Conservation (phyloP, 2,888 invertebrate species). For the Drosophila melanosoma region DNA sequence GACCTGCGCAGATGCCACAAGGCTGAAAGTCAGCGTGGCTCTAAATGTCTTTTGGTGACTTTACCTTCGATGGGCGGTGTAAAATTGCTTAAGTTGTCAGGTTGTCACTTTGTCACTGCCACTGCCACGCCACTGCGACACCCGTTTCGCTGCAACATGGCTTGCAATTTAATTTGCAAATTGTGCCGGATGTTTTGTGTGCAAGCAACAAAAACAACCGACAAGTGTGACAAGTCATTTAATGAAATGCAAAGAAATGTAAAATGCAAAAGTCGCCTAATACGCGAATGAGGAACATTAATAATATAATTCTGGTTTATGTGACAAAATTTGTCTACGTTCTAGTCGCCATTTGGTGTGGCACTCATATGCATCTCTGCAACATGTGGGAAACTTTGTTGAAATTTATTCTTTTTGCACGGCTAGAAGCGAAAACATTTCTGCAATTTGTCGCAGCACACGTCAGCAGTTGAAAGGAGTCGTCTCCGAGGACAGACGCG, state of each 20-base stretch:
- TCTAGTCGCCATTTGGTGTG: neutral
- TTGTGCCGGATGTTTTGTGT: conserved; percentile 43
- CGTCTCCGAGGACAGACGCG: conserved; percentile 12
- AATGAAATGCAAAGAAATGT: conserved; percentile 45
- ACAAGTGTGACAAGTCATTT: conserved; percentile 64
- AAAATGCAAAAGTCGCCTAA: conserved; percentile 39
- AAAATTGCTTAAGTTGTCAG: conserved; percentile 48
- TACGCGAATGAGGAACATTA: conserved; percentile 32
- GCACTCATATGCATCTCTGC: conserved; percentile 61
- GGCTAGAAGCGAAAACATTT: conserved; percentile 4
- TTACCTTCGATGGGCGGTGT: conserved; percentile 21
- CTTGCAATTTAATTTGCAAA: conserved; percentile 35
- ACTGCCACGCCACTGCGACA: conserved; percentile 28
- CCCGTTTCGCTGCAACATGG: conserved; percentile 25
- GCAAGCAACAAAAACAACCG: conserved; percentile 19
- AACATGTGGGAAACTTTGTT: conserved; percentile 55
- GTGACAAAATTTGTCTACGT: conserved; percentile 49
- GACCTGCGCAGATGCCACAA: neutral
- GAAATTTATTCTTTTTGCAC: conserved; percentile 27
- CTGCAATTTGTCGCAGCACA: conserved; percentile 59
- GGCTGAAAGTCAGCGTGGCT: conserved; percentile 11
- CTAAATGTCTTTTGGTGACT: conserved; percentile 22
- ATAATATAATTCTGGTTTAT: conserved; percentile 62
- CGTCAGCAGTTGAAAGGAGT: conserved; percentile 50
- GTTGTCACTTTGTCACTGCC: conserved; percentile 41